Conservation (phyloP, 2,797 vertebrate genomes). For the Anableps anableps region DNA sequence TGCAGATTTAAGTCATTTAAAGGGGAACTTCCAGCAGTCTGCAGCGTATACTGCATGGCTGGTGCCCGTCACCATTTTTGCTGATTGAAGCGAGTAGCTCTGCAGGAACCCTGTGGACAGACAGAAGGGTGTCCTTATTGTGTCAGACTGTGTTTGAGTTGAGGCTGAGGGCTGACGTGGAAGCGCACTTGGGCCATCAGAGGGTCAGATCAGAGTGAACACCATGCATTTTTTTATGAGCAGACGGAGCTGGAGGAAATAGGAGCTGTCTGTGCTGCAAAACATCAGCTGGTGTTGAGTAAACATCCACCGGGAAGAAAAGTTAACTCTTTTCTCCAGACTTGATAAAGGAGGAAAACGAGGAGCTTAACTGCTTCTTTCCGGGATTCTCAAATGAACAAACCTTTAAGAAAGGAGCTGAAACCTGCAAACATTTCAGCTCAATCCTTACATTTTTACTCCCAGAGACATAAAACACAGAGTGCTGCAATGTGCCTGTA, state of each 20-base stretch:
- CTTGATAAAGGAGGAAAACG: not conserved
- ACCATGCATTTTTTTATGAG: constrained; percentile 2
- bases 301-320: not conserved
- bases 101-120: constrained; percentile 9
- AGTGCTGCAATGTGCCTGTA: not conserved
- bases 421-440: not conserved
- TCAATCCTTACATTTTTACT: not conserved
- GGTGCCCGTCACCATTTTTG: not conserved
- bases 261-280: not conserved
- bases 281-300: not conserved
- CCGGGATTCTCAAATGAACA: not conserved
- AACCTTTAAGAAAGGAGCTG: not conserved
- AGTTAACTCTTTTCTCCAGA: not conserved
- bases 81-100: constrained; percentile 8
- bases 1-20: not conserved
- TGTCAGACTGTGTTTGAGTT: constrained; percentile 60
- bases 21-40: not conserved
- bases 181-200: constrained; percentile 61
- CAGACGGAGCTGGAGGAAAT: not conserved
- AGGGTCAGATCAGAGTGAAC: constrained; percentile 60
- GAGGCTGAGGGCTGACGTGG: constrained; percentile 27
- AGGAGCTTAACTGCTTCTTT: not conserved
- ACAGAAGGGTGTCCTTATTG: constrained; percentile 46
- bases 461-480: too few species aligned
- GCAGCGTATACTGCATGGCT: not conserved